These are phyloP conservation scores for Sesia bembeciformis DNA, from an alignment of 2,888 invertebrate genomes.

Conservation along the genomic window DNA sequence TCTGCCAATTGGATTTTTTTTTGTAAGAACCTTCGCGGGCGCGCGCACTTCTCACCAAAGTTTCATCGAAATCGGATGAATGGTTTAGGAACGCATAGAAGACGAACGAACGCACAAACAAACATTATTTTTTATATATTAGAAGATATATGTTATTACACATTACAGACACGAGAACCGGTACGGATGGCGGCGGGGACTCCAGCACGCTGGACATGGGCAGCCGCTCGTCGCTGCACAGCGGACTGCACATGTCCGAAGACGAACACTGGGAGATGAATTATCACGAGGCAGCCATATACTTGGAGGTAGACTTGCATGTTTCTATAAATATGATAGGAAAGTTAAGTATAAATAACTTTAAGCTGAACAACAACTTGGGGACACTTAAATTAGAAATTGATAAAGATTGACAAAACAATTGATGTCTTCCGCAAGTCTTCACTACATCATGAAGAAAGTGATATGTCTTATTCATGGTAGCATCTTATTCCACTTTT, in stretches of 20 bases:
- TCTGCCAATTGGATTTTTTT: no score
- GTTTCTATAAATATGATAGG: neutral
- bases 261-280: slow-evolving; percentile 89
- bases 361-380: no score
- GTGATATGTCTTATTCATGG: neutral
- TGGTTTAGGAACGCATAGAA: no score
- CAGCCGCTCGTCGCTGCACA: slow-evolving; percentile 76
- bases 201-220: slow-evolving; percentile 75
- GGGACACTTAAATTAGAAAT: no score
- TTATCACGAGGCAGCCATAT: slow-evolving; percentile 92
- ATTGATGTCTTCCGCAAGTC: neutral
- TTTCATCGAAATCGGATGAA: no score
- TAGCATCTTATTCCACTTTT: slow-evolving; percentile 4
- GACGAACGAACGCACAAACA: no score
- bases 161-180: slow-evolving; percentile 39
- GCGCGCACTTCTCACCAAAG: no score
- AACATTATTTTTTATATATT: no score
- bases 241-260: slow-evolving; percentile 64
- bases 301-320: slow-evolving; percentile 77
- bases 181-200: slow-evolving; percentile 51
- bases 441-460: neutral
- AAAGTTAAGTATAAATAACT: no score
- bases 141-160: neutral
- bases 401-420: no score
- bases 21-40: no score